These are phyloP conservation scores for Nycticebus coucang DNA, from an alignment of 2,113 vertebrate species.

Conservation along the genomic window DNA sequence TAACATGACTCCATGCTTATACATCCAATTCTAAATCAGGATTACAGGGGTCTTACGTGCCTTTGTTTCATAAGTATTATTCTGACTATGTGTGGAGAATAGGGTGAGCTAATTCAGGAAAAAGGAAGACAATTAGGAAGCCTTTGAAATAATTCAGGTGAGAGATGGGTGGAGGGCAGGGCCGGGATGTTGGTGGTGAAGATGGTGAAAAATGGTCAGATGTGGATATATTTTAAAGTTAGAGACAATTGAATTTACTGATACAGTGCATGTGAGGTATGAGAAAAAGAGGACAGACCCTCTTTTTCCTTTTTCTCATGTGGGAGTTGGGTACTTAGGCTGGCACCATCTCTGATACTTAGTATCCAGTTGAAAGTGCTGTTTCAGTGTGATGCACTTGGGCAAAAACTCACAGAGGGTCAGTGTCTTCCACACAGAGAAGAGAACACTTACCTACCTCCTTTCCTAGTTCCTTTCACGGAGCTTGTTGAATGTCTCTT, in stretches of 20 bases:
- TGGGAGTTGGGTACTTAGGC: not conserved
- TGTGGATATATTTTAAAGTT: slow-evolving; percentile 40
- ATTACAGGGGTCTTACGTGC: not conserved
- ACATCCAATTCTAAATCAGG: slow-evolving; percentile 21
- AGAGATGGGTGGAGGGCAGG: not conserved
- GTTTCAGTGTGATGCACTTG: not conserved
- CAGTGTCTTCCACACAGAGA: not conserved
- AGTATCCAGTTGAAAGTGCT: not conserved
- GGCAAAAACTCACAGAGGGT: not conserved
- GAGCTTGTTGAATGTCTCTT: slow-evolving; percentile 13
- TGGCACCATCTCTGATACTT: not conserved
- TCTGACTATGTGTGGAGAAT: not conserved
- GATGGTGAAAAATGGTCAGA: not conserved
- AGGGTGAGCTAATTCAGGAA: not conserved
- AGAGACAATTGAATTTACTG: not conserved
- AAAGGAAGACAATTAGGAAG: not conserved
- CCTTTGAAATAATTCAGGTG: slow-evolving; percentile 15
- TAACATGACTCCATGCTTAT: not conserved
- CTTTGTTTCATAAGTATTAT: not conserved
- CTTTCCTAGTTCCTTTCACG: not conserved
- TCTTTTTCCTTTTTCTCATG: not conserved
- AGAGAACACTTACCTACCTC: not conserved
- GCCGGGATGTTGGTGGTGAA: not conserved
- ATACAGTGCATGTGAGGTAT: not conserved
- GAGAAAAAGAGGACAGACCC: not conserved